Evolutionary conservation across 2,113 vertebrate genomes (phyloP).

Genomic region (Cercopithecus mona): DNA sequence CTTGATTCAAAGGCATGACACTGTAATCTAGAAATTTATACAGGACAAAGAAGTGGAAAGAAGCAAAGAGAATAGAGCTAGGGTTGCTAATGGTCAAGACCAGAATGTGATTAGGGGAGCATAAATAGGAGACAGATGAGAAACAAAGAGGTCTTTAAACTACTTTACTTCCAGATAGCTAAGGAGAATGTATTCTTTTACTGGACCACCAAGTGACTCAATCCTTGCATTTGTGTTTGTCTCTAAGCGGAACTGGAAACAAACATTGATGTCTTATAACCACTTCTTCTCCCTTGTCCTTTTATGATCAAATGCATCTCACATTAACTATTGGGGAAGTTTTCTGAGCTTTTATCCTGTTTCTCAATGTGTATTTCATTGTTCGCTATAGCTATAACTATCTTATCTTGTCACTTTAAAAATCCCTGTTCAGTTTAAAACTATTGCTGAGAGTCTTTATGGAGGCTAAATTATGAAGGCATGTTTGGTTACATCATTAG

Average conservation of each 20-base stretch:
- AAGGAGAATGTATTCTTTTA: neutral
- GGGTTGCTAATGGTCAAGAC: neutral
- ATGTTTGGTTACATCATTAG: neutral
- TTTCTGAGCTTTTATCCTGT: neutral
- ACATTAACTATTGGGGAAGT: neutral
- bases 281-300: neutral
- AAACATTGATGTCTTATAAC: neutral
- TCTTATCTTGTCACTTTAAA: neutral
- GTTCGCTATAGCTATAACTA: neutral
- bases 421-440: neutral
- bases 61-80: neutral
- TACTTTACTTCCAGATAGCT: neutral
- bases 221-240: neutral
- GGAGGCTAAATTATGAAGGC: neutral
- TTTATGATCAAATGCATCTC: neutral
- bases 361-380: neutral
- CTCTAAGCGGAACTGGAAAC: constrained; percentile 14
- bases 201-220: neutral
- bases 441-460: neutral
- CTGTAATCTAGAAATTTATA: neutral
- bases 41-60: neutral
- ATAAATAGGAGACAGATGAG: neutral
- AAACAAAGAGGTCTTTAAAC: neutral
- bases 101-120: neutral
- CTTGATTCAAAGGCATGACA: neutral